A percentile compares a stretch with the other conserved stretches of the same genome.
Evolutionary conservation across 2,888 invertebrate genomes (phyloP).

Genomic region (Amiota minor): DNA sequence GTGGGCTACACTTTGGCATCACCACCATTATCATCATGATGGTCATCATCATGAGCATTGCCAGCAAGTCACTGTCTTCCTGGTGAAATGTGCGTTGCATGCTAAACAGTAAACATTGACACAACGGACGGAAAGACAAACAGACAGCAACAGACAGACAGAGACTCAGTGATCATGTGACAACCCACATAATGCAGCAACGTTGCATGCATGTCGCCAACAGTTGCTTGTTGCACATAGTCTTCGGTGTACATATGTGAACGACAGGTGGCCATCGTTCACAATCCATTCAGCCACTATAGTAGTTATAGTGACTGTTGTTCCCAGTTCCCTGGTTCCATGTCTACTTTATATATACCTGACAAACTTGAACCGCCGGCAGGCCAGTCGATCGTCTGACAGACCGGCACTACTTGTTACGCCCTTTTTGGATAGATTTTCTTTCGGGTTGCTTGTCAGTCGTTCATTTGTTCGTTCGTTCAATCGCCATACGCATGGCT

Average conservation of each 20-base stretch:
- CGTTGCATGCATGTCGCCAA: conserved; percentile 22
- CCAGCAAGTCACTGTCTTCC: background rate
- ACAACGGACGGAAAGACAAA: background rate
- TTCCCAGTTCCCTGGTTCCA: background rate
- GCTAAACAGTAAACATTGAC: conserved; percentile 57
- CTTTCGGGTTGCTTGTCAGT: background rate
- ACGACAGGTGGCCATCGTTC: conserved; percentile 44
- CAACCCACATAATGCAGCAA: conserved; percentile 45
- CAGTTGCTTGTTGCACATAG: conserved; percentile 54
- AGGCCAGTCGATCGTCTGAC: background rate
- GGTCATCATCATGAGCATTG: background rate
- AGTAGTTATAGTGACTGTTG: too few relatives aligned
- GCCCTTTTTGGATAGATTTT: conserved; percentile 21
- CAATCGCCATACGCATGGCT: too few relatives aligned
- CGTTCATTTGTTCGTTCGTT: too few relatives aligned
- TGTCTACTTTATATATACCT: background rate
- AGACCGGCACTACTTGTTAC: conserved; percentile 17
- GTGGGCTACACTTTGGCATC: conserved; percentile 26
- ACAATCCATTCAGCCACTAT: conserved; percentile 31
- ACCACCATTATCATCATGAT: too few relatives aligned
- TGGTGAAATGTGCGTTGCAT: conserved; percentile 59
- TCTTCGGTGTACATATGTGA: conserved; percentile 32
- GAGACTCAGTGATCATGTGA: background rate
- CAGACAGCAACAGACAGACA: too few relatives aligned
- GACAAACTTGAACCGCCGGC: conserved; percentile 7